Conservation (phyloP, 2,113 vertebrate species). For the Accipiter cooperii region DNA sequence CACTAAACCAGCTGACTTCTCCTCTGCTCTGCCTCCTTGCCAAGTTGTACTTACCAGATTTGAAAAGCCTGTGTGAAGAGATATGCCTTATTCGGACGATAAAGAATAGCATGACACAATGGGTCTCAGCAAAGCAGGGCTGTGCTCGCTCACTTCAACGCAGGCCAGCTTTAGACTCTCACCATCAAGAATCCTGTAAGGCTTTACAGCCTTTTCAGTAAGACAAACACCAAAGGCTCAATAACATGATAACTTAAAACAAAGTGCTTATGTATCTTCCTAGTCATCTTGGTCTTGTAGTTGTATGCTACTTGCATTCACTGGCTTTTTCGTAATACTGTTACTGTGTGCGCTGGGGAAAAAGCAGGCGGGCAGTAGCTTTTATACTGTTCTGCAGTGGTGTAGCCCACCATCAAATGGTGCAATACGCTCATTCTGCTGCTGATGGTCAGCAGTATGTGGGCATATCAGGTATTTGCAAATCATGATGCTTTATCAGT, state of each 20-base stretch:
- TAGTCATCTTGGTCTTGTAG: neutral
- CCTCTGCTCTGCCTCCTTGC: neutral
- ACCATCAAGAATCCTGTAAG: neutral
- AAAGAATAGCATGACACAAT: neutral
- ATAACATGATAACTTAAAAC: neutral
- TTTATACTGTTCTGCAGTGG: neutral
- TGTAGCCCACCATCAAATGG: neutral
- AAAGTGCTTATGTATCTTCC: neutral
- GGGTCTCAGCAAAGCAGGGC: neutral
- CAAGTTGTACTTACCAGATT: neutral
- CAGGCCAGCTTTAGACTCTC: neutral
- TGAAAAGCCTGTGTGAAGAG: neutral
- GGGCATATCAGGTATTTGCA: neutral
- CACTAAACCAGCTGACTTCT: neutral
- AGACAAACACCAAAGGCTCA: neutral
- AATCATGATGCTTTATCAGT: neutral
- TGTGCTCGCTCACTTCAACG: neutral
- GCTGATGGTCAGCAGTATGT: neutral
- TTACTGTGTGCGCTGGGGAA: neutral
- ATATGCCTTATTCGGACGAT: neutral
- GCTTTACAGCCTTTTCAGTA: neutral
- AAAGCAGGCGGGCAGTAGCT: neutral
- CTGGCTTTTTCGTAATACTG: neutral
- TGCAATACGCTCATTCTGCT: neutral
- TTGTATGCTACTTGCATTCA: neutral